A percentile compares a stretch with the other conserved stretches of the same genome.
Conservation (phyloP, 1,140 invertebrate species). For the Magallana gigas region DNA sequence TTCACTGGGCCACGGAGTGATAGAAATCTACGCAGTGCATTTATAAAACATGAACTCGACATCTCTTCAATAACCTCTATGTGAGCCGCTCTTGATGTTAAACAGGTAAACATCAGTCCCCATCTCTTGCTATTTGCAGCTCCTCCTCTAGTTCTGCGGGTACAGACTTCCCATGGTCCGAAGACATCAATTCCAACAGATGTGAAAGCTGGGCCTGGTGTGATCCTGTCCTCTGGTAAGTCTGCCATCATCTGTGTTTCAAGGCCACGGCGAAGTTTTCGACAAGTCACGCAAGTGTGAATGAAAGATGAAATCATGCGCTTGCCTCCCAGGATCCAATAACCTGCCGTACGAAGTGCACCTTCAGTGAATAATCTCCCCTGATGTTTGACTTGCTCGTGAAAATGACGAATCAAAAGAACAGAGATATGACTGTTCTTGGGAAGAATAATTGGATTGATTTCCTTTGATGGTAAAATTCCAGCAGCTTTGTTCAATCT, state of each 20-base stretch:
- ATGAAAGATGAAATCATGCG: conserved; percentile 42
- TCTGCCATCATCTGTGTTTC: conserved; percentile 25
- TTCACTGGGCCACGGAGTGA: no score
- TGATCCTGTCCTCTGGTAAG: not conserved
- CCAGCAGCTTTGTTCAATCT: conserved; percentile 11
- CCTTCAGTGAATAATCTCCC: conserved; percentile 36
- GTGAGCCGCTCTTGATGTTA: no score
- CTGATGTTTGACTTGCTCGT: conserved; percentile 41
- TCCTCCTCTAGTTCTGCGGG: no score
- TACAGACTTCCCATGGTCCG: no score
- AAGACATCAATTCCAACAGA: no score
- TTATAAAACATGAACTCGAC: no score
- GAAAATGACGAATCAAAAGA: conserved; percentile 40
- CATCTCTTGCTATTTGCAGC: no score
- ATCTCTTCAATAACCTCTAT: no score
- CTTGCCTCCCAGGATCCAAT: conserved; percentile 44
- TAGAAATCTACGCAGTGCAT: no score
- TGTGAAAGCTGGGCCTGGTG: no score
- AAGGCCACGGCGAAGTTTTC: conserved; percentile 1
- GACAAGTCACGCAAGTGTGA: conserved; percentile 42
- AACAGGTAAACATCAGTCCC: no score
- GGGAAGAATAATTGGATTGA: conserved; percentile 44
- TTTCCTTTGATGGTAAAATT: conserved; percentile 22
- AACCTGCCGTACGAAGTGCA: not conserved
- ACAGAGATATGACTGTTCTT: conserved; percentile 25